These are phyloP conservation scores for Macropus fuliginosus DNA, from an alignment of 2,797 vertebrate species.

Conservation along the genomic window DNA sequence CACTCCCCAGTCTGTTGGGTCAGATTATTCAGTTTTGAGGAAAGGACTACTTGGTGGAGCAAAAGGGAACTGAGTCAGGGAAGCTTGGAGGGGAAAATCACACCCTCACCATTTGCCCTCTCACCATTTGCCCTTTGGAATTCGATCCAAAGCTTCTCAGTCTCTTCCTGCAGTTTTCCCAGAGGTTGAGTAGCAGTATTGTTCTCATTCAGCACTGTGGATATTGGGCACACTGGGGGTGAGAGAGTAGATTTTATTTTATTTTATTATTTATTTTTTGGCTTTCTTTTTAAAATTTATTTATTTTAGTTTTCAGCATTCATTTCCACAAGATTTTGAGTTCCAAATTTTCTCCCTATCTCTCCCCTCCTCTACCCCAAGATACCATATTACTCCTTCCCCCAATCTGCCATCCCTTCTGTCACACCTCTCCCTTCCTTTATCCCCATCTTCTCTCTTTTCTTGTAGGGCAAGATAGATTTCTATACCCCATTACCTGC, in stretches of 20 bases:
- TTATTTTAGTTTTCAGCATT: too few species aligned
- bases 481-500: too few species aligned
- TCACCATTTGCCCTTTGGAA: not conserved
- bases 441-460: too few species aligned
- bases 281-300: too few species aligned
- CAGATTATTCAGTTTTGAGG: not conserved
- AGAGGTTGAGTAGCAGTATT: not conserved
- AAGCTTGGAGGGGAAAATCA: not conserved
- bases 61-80: not conserved
- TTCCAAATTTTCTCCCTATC: too few species aligned
- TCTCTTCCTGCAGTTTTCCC: conserved; percentile 59
- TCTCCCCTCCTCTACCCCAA: too few species aligned
- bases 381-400: too few species aligned
- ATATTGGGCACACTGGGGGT: not conserved
- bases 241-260: not conserved
- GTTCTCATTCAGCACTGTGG: conserved; percentile 66
- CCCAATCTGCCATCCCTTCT: too few species aligned
- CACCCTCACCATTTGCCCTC: not conserved
- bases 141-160: conserved; percentile 62
- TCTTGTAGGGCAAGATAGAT: too few species aligned
- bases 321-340: too few species aligned
- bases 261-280: too few species aligned
- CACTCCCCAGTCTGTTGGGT: not conserved
- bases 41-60: not conserved
- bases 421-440: too few species aligned